phyloP scores from a whole-genome alignment of 2,113 vertebrate genomes.

The Zeus faber region DNA sequence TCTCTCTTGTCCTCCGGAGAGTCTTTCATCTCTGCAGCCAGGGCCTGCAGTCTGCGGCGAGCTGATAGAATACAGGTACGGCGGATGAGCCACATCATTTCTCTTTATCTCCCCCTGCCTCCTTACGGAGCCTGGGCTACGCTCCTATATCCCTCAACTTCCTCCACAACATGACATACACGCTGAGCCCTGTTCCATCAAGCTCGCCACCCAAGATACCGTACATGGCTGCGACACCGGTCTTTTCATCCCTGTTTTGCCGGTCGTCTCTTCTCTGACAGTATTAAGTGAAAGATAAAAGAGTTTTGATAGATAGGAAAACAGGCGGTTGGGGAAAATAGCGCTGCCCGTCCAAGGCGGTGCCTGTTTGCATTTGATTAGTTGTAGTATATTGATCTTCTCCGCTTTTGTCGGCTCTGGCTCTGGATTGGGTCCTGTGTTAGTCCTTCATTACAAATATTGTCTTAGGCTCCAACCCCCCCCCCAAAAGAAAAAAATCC shows the following conservation, averaged over 20 bases:
- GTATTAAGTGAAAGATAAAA: too few species aligned
- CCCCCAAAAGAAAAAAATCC: too few species aligned
- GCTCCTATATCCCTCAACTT: conserved; percentile 56
- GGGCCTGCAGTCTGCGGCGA: conserved; percentile 63
- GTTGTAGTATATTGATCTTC: too few species aligned
- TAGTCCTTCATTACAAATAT: too few species aligned
- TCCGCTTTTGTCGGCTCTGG: too few species aligned
- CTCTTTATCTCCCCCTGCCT: conserved; percentile 66
- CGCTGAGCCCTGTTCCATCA: conserved; percentile 62
- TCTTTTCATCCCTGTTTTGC: conserved; percentile 57
- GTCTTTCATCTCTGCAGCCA: conserved; percentile 70
- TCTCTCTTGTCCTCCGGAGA: conserved; percentile 72
- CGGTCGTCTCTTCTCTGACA: conserved; percentile 40
- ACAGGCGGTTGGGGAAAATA: conserved; percentile 48
- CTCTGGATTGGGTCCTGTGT: too few species aligned
- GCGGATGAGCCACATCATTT: conserved; percentile 69
- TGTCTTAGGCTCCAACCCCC: too few species aligned
- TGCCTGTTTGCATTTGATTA: conserved; percentile 47
- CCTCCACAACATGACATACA: conserved; percentile 57
- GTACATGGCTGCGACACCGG: conserved; percentile 47
- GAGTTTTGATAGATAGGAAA: conserved; percentile 48
- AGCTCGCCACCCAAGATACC: conserved; percentile 60
- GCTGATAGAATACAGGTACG: conserved; percentile 72
- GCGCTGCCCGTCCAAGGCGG: conserved; percentile 26
- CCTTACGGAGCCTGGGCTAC: conserved; percentile 47